Evolutionary conservation across 2,113 vertebrate genomes (phyloP).

Genomic region (Ceyx cyanopectus): DNA sequence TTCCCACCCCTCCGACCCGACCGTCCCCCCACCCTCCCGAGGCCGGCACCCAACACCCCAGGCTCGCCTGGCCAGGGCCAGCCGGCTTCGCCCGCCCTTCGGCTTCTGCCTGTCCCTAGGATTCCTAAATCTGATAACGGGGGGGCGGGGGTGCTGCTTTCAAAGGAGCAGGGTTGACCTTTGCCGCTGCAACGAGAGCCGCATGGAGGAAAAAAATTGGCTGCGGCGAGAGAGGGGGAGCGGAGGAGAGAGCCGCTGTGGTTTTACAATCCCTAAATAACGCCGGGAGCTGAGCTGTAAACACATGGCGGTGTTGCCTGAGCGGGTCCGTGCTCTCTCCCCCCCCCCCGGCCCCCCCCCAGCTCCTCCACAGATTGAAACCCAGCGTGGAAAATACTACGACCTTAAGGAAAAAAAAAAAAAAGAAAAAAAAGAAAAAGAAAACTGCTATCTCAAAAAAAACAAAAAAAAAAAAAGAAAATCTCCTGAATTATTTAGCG

Average conservation of each 20-base stretch:
- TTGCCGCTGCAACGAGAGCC: slow-evolving; percentile 67
- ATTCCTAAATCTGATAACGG: slow-evolving; percentile 69
- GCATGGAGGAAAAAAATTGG: slow-evolving; percentile 55
- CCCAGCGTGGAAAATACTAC: slow-evolving; percentile 10
- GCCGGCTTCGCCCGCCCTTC: slow-evolving; percentile 16
- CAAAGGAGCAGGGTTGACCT: slow-evolving; percentile 68
- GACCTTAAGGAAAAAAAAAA: background rate
- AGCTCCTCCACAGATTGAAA: background rate
- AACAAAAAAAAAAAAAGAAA: background rate
- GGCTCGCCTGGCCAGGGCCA: background rate
- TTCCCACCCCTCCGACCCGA: background rate
- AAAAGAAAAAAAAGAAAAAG: too few species aligned
- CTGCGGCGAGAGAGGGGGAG: slow-evolving; percentile 28
- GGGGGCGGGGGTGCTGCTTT: slow-evolving; percentile 27
- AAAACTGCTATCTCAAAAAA: background rate
- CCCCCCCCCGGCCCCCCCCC: too few species aligned
- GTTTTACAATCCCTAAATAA: slow-evolving; percentile 68
- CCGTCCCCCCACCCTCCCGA: background rate
- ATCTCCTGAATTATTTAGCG: slow-evolving; percentile 68
- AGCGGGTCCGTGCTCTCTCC: background rate
- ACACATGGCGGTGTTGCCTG: slow-evolving; percentile 24
- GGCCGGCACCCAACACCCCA: background rate
- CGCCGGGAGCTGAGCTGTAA: slow-evolving; percentile 55
- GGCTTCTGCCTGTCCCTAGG: slow-evolving; percentile 42
- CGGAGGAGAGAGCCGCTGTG: slow-evolving; percentile 30